These are phyloP conservation scores for Noctilio leporinus DNA, from an alignment of 2,113 vertebrate species.

Conservation along the genomic window DNA sequence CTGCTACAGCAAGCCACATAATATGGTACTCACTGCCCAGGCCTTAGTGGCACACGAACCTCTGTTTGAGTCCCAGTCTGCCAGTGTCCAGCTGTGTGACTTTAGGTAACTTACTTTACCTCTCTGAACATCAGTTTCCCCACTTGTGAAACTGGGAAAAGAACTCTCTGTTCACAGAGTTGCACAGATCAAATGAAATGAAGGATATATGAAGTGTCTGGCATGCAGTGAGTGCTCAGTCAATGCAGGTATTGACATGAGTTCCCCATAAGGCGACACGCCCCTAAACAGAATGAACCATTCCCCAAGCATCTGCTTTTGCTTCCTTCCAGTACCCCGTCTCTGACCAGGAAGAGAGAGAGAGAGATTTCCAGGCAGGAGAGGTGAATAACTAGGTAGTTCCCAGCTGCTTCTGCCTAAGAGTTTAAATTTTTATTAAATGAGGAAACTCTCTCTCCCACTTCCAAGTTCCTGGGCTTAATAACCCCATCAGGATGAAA, in stretches of 20 bases:
- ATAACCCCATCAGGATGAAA: background rate
- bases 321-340: background rate
- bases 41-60: background rate
- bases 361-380: background rate
- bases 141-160: background rate
- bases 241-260: background rate
- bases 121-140: background rate
- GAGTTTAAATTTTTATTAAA: slow-evolving; percentile 52
- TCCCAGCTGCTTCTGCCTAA: background rate
- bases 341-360: background rate
- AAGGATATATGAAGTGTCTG: background rate
- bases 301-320: background rate
- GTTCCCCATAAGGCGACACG: background rate
- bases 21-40: background rate
- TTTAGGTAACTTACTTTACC: background rate
- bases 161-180: background rate
- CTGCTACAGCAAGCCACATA: background rate
- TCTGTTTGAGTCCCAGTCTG: background rate
- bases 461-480: slow-evolving; percentile 19
- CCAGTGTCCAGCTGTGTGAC: background rate
- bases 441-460: slow-evolving; percentile 28
- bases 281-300: background rate
- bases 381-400: slow-evolving; percentile 5
- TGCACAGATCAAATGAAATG: background rate
- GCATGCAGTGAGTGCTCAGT: background rate